These are phyloP conservation scores for Epizoanthus ramosus DNA, from an alignment of 92 coral and sea anemone species.

Conservation along the genomic window DNA sequence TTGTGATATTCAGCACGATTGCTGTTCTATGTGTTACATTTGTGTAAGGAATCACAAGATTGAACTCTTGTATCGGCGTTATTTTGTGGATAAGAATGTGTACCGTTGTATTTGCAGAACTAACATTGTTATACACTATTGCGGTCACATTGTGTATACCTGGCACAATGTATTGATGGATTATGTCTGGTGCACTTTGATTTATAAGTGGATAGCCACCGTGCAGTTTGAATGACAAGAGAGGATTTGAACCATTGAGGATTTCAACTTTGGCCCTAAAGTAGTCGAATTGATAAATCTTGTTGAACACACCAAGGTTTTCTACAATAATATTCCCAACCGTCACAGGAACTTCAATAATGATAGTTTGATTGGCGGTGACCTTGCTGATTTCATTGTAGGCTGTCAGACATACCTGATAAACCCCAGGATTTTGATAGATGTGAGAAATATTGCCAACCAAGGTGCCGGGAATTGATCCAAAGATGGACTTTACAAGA, in stretches of 20 bases:
- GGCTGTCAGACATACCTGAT: constrained; percentile 35
- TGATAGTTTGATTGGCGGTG: constrained; percentile 9
- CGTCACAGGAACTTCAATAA: constrained; percentile 52
- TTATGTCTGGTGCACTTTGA: constrained; percentile 31
- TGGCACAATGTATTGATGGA: constrained; percentile 44
- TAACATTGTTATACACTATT: constrained; percentile 62
- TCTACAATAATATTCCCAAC: constrained; percentile 21
- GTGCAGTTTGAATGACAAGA: constrained; percentile 38
- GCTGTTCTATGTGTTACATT: constrained; percentile 36
- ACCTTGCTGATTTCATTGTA: constrained; percentile 42
- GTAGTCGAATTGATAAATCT: constrained; percentile 63
- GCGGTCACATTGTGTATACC: constrained; percentile 53
- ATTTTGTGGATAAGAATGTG: constrained; percentile 31
- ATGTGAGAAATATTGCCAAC: constrained; percentile 40
- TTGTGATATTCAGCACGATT: constrained; percentile 46
- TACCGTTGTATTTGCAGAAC: constrained; percentile 32
- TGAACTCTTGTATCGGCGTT: constrained; percentile 29
- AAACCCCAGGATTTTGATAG: constrained; percentile 51
- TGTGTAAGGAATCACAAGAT: constrained; percentile 33
- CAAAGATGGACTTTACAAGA: background rate
- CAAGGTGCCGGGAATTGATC: constrained; percentile 1
- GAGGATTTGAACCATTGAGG: constrained; percentile 55
- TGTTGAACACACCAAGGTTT: constrained; percentile 51
- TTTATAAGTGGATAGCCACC: constrained; percentile 46
- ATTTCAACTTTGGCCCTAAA: constrained; percentile 40